A percentile compares a stretch with the other conserved stretches of the same genome.
These are phyloP conservation scores for Chitala chitala DNA, from an alignment of 2,113 vertebrate genomes.

Conservation along the genomic window DNA sequence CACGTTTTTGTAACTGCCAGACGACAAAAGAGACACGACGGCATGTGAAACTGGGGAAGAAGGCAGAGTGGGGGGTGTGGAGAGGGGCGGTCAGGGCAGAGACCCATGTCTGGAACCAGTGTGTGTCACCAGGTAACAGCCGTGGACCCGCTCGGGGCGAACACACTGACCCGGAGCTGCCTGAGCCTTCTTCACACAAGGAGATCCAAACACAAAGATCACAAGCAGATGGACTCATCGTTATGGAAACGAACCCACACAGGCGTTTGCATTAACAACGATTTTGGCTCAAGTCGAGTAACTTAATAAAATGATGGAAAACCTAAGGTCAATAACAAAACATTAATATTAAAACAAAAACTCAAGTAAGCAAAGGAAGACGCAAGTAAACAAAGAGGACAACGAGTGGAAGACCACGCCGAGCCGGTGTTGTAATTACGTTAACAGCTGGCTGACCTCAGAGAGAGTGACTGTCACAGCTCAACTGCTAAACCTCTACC, in stretches of 20 bases:
- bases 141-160: background rate
- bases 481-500: background rate
- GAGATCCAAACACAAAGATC: background rate
- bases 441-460: background rate
- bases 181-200: background rate
- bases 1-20: too few relatives aligned
- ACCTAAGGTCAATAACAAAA: background rate
- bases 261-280: background rate
- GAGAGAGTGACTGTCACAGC: background rate
- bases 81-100: constrained; percentile 47
- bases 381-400: background rate
- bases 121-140: background rate
- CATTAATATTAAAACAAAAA: background rate
- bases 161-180: background rate
- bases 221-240: background rate
- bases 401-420: background rate
- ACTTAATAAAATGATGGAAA: background rate
- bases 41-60: background rate
- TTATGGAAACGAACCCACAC: background rate
- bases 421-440: background rate
- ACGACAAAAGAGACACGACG: background rate
- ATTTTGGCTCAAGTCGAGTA: background rate
- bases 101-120: too few relatives aligned
- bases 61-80: constrained; percentile 47
- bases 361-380: background rate